Evolutionary conservation across 23 tunicate genomes (phyloP).

Genomic region (Styela plicata): DNA sequence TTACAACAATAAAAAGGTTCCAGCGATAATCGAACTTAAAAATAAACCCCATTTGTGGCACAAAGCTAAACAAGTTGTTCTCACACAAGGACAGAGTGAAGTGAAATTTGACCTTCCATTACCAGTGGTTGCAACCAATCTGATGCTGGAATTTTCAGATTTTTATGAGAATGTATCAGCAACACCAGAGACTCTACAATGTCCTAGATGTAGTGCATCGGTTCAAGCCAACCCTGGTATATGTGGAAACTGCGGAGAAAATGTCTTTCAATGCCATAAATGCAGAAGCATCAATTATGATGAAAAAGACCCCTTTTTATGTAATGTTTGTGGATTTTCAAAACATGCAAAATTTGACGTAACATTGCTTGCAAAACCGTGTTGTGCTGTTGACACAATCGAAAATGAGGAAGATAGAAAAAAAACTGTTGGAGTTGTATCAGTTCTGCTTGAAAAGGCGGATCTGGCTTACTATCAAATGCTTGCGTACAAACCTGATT

Average conservation of each 20-base stretch:
- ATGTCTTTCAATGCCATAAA: slow-evolving; percentile 98
- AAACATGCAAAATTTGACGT: slow-evolving; percentile 95
- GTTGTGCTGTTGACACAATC: slow-evolving; percentile 92
- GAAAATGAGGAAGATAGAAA: slow-evolving; percentile 93
- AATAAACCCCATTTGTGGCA: slow-evolving; percentile 94
- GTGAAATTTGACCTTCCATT: slow-evolving; percentile 85
- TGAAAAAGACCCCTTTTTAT: slow-evolving; percentile 93
- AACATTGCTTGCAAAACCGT: slow-evolving; percentile 63
- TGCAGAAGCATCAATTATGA: slow-evolving; percentile 98
- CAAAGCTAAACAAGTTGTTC: slow-evolving; percentile 67
- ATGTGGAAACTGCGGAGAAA: slow-evolving; percentile 98
- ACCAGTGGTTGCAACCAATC: slow-evolving; percentile 83
- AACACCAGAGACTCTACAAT: slow-evolving; percentile 88
- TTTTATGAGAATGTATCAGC: slow-evolving; percentile 88
- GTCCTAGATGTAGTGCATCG: slow-evolving; percentile 94
- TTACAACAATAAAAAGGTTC: slow-evolving; percentile 91
- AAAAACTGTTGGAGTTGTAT: slow-evolving; percentile 69
- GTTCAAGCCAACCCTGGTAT: slow-evolving; percentile 99
- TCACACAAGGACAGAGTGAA: slow-evolving; percentile 78
- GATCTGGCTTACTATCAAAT: slow-evolving; percentile 77
- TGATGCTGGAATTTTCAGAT: slow-evolving; percentile 83
- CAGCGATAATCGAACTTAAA: slow-evolving; percentile 89
- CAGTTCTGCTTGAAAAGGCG: slow-evolving; percentile 74
- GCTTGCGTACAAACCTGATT: slow-evolving; percentile 55
- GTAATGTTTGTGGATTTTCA: slow-evolving; percentile 96